Percentiles rank a stretch among this genome's conserved stretches.
phyloP scores from a whole-genome alignment of 2,797 vertebrate species.

The Anomalospiza imberbis region DNA sequence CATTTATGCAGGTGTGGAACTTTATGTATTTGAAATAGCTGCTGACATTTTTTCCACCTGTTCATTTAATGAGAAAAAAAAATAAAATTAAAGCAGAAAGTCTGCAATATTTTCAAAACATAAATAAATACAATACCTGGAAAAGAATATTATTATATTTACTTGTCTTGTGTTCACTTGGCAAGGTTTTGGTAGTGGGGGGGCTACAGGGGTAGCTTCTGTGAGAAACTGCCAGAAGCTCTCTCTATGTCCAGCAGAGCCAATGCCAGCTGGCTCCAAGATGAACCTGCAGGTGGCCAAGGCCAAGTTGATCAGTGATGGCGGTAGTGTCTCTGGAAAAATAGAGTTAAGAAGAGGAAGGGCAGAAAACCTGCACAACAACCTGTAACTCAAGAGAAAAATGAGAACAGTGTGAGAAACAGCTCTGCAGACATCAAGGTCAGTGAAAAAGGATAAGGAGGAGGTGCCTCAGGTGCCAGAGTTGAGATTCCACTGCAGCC shows the following conservation, averaged over 20 bases:
- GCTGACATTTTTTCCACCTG: background rate
- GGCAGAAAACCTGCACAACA: background rate
- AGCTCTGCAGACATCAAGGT: background rate
- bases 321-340: background rate
- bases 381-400: background rate
- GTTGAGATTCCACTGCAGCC: background rate
- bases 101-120: background rate
- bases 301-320: background rate
- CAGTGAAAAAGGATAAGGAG: background rate
- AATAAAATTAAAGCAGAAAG: background rate
- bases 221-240: background rate
- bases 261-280: background rate
- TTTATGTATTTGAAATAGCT: conserved; percentile 24
- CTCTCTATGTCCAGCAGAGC: accelerated
- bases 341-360: background rate
- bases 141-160: background rate
- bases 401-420: background rate
- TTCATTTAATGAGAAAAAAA: conserved; percentile 25
- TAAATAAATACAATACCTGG: background rate
- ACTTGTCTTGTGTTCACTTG: background rate
- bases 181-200: background rate
- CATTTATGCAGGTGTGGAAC: conserved; percentile 44
- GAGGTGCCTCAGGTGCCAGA: background rate
- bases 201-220: background rate
- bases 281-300: background rate